These are phyloP conservation scores for Heterotis niloticus DNA, from an alignment of 2,113 vertebrate species.

Conservation along the genomic window DNA sequence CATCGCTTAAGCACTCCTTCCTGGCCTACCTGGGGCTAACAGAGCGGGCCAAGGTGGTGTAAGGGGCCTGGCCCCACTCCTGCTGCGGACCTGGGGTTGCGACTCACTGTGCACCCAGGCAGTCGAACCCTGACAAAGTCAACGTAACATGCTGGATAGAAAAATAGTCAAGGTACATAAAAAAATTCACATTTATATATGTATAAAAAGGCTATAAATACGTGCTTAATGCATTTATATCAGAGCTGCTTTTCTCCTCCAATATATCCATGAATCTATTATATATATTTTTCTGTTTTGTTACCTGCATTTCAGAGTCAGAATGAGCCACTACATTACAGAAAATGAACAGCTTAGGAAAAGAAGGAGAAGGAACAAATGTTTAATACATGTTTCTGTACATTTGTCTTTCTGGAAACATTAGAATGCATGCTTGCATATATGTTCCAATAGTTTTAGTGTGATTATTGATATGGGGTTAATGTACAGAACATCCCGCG, in stretches of 20 bases:
- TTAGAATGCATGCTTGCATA: constrained; percentile 70
- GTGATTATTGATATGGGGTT: constrained; percentile 57
- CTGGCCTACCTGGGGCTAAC: constrained; percentile 93
- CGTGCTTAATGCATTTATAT: constrained; percentile 88
- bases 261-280: constrained; percentile 58
- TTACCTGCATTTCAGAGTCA: constrained; percentile 45
- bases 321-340: constrained; percentile 59
- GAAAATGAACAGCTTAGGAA: constrained; percentile 43
- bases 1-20: constrained; percentile 96
- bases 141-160: constrained; percentile 63
- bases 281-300: constrained; percentile 27
- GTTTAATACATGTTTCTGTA: constrained; percentile 64
- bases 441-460: constrained; percentile 59
- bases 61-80: constrained; percentile 43
- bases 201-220: constrained; percentile 68
- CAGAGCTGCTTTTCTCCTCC: constrained; percentile 87
- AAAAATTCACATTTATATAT: constrained; percentile 49
- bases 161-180: constrained; percentile 21
- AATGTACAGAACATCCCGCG: constrained; percentile 49
- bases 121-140: constrained; percentile 55
- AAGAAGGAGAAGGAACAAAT: constrained; percentile 45
- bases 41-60: constrained; percentile 90
- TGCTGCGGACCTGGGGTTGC: constrained; percentile 44
- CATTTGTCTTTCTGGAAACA: constrained; percentile 64
- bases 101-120: constrained; percentile 63